Evolutionary conservation across 2,797 vertebrate genomes (phyloP).

Genomic region (Sciaenops ocellatus): DNA sequence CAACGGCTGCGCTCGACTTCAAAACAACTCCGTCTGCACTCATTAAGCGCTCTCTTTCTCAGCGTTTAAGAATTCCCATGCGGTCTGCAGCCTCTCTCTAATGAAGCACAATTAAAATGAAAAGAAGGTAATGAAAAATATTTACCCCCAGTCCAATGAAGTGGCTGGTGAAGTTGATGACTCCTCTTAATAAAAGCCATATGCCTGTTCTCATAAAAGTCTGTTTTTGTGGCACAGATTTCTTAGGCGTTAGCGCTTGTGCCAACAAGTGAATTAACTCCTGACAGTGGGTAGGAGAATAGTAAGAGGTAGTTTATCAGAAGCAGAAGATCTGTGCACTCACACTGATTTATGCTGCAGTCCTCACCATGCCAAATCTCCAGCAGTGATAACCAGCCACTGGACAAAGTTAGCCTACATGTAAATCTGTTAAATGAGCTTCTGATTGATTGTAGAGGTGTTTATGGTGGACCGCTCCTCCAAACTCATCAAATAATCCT

Average conservation of each 20-base stretch:
- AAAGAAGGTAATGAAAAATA: constrained; percentile 81
- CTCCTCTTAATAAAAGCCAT: constrained; percentile 81
- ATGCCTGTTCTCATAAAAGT: constrained; percentile 72
- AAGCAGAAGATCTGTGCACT: constrained; percentile 40
- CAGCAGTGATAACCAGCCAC: constrained; percentile 48
- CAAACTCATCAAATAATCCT: not conserved
- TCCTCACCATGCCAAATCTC: constrained; percentile 32
- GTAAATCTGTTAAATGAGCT: constrained; percentile 22
- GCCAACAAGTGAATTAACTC: constrained; percentile 67
- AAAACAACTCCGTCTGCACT: constrained; percentile 71
- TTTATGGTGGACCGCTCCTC: constrained; percentile 18
- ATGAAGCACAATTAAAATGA: constrained; percentile 80
- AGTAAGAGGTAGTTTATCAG: constrained; percentile 54
- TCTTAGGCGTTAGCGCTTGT: constrained; percentile 54
- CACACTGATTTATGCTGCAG: constrained; percentile 32
- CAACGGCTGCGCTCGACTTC: constrained; percentile 44
- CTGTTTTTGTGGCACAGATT: constrained; percentile 75
- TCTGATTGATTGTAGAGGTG: constrained; percentile 35
- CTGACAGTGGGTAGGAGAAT: constrained; percentile 45
- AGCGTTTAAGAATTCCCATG: constrained; percentile 77
- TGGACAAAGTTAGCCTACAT: constrained; percentile 4
- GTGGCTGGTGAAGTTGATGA: constrained; percentile 75
- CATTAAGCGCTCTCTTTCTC: constrained; percentile 73
- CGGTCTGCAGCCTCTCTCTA: constrained; percentile 76
- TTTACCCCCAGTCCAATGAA: constrained; percentile 79